phyloP scores from a whole-genome alignment of 2,113 vertebrate species.

The Apodemus speciosus region DNA sequence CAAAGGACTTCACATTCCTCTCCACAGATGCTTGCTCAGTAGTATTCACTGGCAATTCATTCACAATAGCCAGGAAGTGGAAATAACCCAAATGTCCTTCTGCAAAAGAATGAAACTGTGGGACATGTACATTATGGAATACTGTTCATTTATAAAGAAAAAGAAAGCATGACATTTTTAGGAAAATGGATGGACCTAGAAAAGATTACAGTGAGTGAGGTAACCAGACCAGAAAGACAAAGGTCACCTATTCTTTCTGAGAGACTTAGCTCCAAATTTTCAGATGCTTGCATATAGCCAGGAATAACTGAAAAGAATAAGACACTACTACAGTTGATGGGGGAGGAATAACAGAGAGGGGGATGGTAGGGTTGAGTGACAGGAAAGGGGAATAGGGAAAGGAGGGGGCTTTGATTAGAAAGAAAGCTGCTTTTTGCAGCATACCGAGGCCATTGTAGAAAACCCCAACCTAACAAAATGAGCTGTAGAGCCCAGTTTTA shows the following conservation, averaged over 20 bases:
- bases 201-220: not conserved
- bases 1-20: not conserved
- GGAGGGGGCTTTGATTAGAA: not conserved
- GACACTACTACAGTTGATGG: not conserved
- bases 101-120: not conserved
- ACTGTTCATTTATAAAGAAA: not conserved
- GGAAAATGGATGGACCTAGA: not conserved
- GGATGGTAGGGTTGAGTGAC: not conserved
- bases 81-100: not conserved
- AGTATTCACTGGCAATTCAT: not conserved
- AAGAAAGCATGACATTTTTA: not conserved
- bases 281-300: not conserved
- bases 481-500: not conserved
- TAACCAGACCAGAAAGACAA: not conserved
- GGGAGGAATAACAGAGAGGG: not conserved
- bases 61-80: not conserved
- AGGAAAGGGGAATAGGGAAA: not conserved
- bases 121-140: not conserved
- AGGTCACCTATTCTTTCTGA: not conserved
- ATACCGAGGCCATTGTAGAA: not conserved
- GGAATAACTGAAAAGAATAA: not conserved
- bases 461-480: not conserved
- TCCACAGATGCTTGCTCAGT: not conserved
- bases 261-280: not conserved
- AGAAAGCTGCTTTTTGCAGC: not conserved